These are phyloP conservation scores for Acrocephalus kingi DNA, from an alignment of 2,113 vertebrate genomes.

Conservation along the genomic window DNA sequence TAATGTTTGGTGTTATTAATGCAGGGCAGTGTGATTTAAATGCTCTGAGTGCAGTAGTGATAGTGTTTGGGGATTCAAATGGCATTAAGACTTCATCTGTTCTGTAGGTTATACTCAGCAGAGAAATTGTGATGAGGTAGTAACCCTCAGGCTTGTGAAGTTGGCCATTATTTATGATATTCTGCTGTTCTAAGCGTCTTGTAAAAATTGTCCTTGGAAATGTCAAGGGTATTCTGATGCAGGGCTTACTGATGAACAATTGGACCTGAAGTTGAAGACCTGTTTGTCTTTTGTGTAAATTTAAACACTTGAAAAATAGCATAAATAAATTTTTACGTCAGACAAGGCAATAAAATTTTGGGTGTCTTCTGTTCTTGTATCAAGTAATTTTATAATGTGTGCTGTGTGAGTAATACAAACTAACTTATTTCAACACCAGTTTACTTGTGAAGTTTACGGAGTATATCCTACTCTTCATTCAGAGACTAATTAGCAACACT, in stretches of 20 bases:
- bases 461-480: not conserved
- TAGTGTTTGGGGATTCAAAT: conserved; percentile 61
- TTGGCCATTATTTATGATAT: conserved; percentile 26
- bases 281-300: conserved; percentile 8
- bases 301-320: conserved; percentile 22
- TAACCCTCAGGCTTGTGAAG: conserved; percentile 16
- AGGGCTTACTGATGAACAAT: not conserved
- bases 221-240: not conserved
- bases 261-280: not conserved
- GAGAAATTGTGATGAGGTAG: not conserved
- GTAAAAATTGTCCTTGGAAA: not conserved
- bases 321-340: conserved; percentile 53
- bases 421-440: not conserved
- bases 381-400: not conserved
- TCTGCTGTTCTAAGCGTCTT: conserved; percentile 43
- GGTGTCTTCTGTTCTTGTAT: not conserved
- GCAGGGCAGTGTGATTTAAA: not conserved
- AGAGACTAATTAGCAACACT: not conserved
- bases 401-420: not conserved
- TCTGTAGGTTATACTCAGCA: not conserved
- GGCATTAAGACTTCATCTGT: conserved; percentile 6
- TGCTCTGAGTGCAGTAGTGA: conserved; percentile 30
- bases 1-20: conserved; percentile 34
- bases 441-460: not conserved
- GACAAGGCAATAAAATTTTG: not conserved